These are phyloP conservation scores for Petroica traversi DNA, from an alignment of 2,113 vertebrate genomes.

Conservation along the genomic window DNA sequence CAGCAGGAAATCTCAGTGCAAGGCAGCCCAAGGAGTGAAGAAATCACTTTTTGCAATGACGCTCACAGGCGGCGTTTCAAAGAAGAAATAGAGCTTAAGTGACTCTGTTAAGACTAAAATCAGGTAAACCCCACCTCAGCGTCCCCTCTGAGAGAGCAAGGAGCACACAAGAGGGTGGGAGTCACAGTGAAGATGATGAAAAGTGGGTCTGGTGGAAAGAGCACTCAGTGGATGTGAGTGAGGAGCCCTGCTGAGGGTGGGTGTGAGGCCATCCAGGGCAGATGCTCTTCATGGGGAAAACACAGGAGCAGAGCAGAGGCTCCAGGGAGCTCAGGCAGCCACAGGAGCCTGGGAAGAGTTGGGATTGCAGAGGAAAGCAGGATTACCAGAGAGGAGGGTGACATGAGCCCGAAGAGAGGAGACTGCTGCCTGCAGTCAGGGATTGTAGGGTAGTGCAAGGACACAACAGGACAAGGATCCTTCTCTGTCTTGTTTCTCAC, in stretches of 20 bases:
- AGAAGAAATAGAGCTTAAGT: neutral
- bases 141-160: neutral
- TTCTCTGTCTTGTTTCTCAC: neutral
- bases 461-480: neutral
- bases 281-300: neutral
- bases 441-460: neutral
- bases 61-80: neutral
- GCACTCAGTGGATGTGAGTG: neutral
- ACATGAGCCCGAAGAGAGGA: rapidly evolving
- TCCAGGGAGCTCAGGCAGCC: neutral
- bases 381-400: too few relatives aligned
- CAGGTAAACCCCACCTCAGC: neutral
- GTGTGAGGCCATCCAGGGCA: neutral
- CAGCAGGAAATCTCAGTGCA: neutral
- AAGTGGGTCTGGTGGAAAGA: neutral
- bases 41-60: neutral
- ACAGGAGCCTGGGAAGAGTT: neutral
- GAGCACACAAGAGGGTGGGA: rapidly evolving
- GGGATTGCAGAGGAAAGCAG: neutral
- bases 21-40: neutral
- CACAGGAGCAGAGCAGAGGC: neutral
- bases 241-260: neutral
- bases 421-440: rapidly evolving
- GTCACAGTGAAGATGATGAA: neutral
- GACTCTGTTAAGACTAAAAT: neutral